Conservation (phyloP, 2,888 invertebrate species). For the Beris chalybata region DNA sequence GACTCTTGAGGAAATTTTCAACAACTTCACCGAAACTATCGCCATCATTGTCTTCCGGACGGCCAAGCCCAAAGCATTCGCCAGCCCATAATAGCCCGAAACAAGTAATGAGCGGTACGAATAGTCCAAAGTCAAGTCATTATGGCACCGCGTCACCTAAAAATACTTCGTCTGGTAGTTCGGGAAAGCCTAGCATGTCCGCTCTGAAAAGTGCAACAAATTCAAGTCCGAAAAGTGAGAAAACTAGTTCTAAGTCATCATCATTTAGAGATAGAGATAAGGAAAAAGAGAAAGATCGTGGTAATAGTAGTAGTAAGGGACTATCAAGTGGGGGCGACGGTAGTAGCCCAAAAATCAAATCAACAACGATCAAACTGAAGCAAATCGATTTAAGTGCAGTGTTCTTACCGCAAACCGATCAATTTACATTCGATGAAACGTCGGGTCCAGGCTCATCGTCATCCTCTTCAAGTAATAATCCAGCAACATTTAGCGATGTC, state of each 20-base stretch:
- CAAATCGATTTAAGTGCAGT: slow-evolving; percentile 65
- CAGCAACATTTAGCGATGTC: not conserved
- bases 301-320: slow-evolving; percentile 36
- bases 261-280: slow-evolving; percentile 30
- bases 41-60: slow-evolving; percentile 64
- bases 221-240: slow-evolving; percentile 67
- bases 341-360: slow-evolving; percentile 69
- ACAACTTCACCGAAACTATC: slow-evolving; percentile 63
- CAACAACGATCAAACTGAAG: slow-evolving; percentile 67
- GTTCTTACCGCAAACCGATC: slow-evolving; percentile 27
- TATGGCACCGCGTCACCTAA: slow-evolving; percentile 80
- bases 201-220: slow-evolving; percentile 78
- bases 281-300: slow-evolving; percentile 14
- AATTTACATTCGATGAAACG: slow-evolving; percentile 32
- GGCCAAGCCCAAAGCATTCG: slow-evolving; percentile 73
- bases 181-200: slow-evolving; percentile 88
- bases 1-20: slow-evolving; percentile 69
- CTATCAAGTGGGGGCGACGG: slow-evolving; percentile 51
- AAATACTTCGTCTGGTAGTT: slow-evolving; percentile 68
- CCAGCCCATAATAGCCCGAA: slow-evolving; percentile 76
- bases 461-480: slow-evolving; percentile 9
- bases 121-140: slow-evolving; percentile 70
- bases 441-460: slow-evolving; percentile 39
- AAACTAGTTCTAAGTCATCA: slow-evolving; percentile 49
- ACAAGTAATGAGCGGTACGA: slow-evolving; percentile 65